phyloP scores from a whole-genome alignment of 2,113 vertebrate genomes.

The Micronycteris hirsuta region DNA sequence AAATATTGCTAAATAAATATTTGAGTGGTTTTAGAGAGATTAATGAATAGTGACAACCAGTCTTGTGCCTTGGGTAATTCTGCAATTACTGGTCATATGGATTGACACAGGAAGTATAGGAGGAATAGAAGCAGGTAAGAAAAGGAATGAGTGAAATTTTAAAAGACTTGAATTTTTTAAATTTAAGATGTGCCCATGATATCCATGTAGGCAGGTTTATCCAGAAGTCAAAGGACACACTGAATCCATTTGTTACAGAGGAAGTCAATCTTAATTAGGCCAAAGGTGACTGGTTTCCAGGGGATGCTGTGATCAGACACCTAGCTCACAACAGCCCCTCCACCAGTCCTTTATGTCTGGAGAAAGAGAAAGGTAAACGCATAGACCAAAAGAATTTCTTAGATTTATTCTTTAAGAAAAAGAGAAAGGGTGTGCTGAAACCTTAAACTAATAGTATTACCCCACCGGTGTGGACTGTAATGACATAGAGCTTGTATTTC shows the following conservation, averaged over 20 bases:
- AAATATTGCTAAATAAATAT: background rate
- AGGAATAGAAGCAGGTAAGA: background rate
- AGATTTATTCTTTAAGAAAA: background rate
- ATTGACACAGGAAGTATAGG: fast-evolving
- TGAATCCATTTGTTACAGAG: background rate
- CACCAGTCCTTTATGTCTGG: background rate
- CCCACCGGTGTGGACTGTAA: background rate
- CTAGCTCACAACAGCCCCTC: background rate
- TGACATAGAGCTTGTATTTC: background rate
- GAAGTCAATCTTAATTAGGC: fast-evolving
- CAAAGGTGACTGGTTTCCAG: fast-evolving
- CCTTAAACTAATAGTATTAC: background rate
- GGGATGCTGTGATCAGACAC: background rate
- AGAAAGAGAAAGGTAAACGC: background rate
- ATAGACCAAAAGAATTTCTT: background rate
- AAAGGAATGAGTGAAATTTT: background rate
- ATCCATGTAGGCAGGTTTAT: background rate
- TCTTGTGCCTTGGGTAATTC: background rate
- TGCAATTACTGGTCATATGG: background rate
- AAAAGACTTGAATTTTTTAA: background rate
- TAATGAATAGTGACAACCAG: no score
- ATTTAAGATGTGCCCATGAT: background rate
- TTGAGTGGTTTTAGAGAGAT: background rate
- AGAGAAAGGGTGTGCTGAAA: background rate
- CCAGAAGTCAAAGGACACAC: background rate